Evolutionary conservation across 2,113 vertebrate genomes (phyloP), one percentile per base, ranked within the genome.

Genomic region (Oxygymnocypris stewartii): DNA sequence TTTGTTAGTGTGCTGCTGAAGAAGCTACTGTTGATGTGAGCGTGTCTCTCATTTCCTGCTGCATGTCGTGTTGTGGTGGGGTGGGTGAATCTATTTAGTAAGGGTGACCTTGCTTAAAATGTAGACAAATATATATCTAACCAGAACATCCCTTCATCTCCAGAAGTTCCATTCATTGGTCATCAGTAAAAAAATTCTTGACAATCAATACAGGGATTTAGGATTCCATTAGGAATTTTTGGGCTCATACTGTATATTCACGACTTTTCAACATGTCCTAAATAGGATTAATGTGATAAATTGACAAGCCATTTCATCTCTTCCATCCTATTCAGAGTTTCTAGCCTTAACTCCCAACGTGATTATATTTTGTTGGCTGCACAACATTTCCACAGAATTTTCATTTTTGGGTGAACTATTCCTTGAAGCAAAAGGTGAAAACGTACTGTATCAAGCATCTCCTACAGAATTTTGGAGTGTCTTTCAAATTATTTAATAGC

Each of bases 1-100:
- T 77, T 54, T 63, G 87, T 85, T 69, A 49, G 44, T 87, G 81
- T 63, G 84, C 79, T 80, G 69, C 57, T 67, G 47, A 51, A 73
- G 79, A 82, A 79, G 74, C 18, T 3, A 73, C 20, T 51, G 37
- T 59, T 42, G 65, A 54, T 79, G 54, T 47, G 40, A 51, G 49
- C 54, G 51, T 69, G 49, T 82, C 2, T 80, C 20, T 86, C 74
- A 67, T 67, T 67, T 82, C 59, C 59, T 47, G 59, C 79, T 28
- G 74, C 47, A 23, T 44, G 42, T 76, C 47, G 11, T 31, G 42
- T n/a, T 42, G 14, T 57, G 49, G 35, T 51, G 69, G 67, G 51
- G 23, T 37, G 11, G 51, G 37, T 40, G 67, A n/a, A 54, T 31
- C 16, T 13, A 4, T 85, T 77, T 65, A 28, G 25, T 65, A 14